These are phyloP conservation scores for Cyanistes caeruleus DNA, from an alignment of 2,113 vertebrate genomes.

Conservation along the genomic window DNA sequence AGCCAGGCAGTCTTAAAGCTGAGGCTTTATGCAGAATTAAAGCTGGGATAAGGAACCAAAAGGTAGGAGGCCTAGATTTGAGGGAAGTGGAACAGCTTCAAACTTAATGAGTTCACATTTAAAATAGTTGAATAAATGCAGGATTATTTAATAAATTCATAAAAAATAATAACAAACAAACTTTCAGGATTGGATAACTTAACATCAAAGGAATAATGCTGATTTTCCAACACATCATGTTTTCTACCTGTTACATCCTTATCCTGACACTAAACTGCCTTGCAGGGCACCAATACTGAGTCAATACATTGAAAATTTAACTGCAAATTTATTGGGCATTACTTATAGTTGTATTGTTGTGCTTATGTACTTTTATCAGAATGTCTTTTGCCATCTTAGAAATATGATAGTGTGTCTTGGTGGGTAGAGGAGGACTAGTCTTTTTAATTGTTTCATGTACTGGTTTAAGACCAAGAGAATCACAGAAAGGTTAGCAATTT, in stretches of 20 bases:
- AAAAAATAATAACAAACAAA: background rate
- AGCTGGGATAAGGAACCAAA: background rate
- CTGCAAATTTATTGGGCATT: background rate
- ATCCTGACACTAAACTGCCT: background rate
- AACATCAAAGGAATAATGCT: background rate
- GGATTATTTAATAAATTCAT: background rate
- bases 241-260: background rate
- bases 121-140: background rate
- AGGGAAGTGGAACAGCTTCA: background rate
- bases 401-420: background rate
- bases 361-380: background rate
- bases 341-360: background rate
- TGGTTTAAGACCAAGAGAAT: background rate
- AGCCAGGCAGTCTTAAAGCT: background rate
- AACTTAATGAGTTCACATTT: background rate
- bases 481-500: background rate
- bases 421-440: background rate
- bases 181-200: background rate
- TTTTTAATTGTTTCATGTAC: background rate
- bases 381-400: background rate
- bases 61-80: background rate
- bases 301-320: background rate
- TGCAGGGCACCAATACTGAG: background rate
- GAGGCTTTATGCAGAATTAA: background rate
- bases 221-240: background rate